phyloP scores from a whole-genome alignment of 2,888 invertebrate genomes.

The Ophioninae sp. region DNA sequence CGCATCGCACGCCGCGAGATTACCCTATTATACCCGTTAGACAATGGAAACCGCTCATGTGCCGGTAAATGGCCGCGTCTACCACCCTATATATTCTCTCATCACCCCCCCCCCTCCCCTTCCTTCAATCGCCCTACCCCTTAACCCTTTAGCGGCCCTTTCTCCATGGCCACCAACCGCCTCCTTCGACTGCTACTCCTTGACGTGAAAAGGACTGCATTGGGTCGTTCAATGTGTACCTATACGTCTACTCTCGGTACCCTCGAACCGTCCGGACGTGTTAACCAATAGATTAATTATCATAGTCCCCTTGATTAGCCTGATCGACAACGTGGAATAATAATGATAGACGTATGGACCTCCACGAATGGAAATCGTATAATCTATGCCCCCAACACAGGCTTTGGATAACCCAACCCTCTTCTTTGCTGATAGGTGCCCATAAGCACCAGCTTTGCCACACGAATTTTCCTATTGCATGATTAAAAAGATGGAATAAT shows the following conservation, averaged over 20 bases:
- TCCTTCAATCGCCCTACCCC: slow-evolving; percentile 30
- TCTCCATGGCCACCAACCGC: slow-evolving; percentile 31
- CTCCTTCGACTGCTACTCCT: slow-evolving; percentile 38
- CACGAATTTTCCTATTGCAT: no score
- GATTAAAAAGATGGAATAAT: no score
- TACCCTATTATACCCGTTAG: slow-evolving; percentile 80
- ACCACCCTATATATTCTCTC: slow-evolving; percentile 64
- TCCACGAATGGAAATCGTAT: slow-evolving; percentile 10
- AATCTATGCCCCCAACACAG: not conserved
- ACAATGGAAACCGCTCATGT: slow-evolving; percentile 80
- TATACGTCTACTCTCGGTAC: slow-evolving; percentile 6
- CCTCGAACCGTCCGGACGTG: slow-evolving; percentile 36
- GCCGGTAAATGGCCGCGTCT: slow-evolving; percentile 79
- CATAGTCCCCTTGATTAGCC: slow-evolving; percentile 61
- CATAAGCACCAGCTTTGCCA: no score
- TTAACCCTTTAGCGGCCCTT: slow-evolving; percentile 53
- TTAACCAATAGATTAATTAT: slow-evolving; percentile 62
- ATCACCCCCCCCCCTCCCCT: slow-evolving; percentile 52
- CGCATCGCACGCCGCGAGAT: slow-evolving; percentile 79
- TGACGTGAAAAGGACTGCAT: slow-evolving; percentile 38
- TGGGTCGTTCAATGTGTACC: slow-evolving; percentile 32
- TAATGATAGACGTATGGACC: slow-evolving; percentile 51
- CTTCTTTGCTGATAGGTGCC: no score
- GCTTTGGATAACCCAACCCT: no score
- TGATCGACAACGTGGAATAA: slow-evolving; percentile 61